Base-by-base conservation (phyloP, 2,113 vertebrate genomes). In the Etia nguti region DNA sequence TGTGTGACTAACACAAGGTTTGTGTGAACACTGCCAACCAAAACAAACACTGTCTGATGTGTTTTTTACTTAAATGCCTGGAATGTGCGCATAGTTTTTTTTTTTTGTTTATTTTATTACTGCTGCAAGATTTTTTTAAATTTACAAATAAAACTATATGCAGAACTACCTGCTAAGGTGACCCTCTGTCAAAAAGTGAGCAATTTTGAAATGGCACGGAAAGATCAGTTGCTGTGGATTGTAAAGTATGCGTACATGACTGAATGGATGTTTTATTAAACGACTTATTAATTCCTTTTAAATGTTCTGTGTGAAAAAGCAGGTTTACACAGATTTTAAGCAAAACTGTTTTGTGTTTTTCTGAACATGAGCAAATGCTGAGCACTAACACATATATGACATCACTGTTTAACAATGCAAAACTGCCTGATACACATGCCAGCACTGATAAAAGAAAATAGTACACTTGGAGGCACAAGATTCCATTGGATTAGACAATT, bases 1-100 rank as follows among this genome's bases (percentile, higher is more conserved):
- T 87, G 79, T 80, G 75, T 88, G 90, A 92, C 84, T 77, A 89
- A 92, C 29, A 54, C 38, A 43, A 13, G 38, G 86, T 86, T 88
- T 88, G 83, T 85, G 85, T 86, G 84, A 92, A 82, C 34, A 10
- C 81, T 10, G 84, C 81, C 70, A 90, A 84, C 36, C 34, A 82
- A 92, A 94, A 83, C 75, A 90, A 92, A 85, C 57, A 4, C 38
- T 18, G 65, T 62, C 48, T 85, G 26, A 36, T 52, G 6, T 55
- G 31, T 82, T 80, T 77, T 82, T 59, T 81, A 77, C 46, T 84
- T 79, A 65, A 43, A 43, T 79, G 70, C 18, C 55, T 50, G 12
- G 85, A 84, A 22, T 57, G n/a, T 34, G 38, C 5, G 43, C 16
- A 83, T 8, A 9, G n/a, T 6, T 15, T 50, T 29, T 7, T 31